Evolutionary conservation across 2,113 vertebrate species (phyloP).

Genomic region (Antechinus stuartii): DNA sequence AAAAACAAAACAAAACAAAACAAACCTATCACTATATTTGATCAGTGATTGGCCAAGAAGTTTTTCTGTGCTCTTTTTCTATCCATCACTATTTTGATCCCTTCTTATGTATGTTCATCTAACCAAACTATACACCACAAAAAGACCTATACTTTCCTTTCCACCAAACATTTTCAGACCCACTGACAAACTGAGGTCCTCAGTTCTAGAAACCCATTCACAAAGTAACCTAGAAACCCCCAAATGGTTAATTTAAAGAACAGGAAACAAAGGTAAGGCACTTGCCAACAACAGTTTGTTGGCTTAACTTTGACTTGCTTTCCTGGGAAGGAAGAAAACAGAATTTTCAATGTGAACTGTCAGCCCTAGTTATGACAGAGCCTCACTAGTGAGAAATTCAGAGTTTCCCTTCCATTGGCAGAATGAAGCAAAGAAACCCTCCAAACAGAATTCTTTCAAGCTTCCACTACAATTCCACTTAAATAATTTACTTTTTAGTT

Average conservation of each 20-base stretch:
- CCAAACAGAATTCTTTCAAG: conserved; percentile 91
- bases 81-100: neutral
- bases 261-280: conserved; percentile 83
- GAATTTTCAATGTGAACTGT: conserved; percentile 92
- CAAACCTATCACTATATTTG: conserved; percentile 11
- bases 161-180: neutral
- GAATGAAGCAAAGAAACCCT: conserved; percentile 87
- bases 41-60: neutral
- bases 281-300: conserved; percentile 89
- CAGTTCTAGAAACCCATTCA: conserved; percentile 74
- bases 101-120: neutral
- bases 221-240: conserved; percentile 71
- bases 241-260: conserved; percentile 84
- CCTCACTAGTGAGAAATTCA: conserved; percentile 85
- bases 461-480: conserved; percentile 88
- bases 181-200: conserved; percentile 50
- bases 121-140: conserved; percentile 41
- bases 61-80: conserved; percentile 6
- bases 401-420: conserved; percentile 84
- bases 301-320: conserved; percentile 90
- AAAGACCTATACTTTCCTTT: conserved; percentile 47
- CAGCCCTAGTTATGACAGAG: conserved; percentile 88
- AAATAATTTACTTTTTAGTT: conserved; percentile 92
- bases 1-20: neutral
- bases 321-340: conserved; percentile 89